A percentile compares a stretch with the other conserved stretches of the same genome.
These are phyloP conservation scores for Papilio polytes DNA, from an alignment of 1,140 invertebrate species.

Conservation along the genomic window DNA sequence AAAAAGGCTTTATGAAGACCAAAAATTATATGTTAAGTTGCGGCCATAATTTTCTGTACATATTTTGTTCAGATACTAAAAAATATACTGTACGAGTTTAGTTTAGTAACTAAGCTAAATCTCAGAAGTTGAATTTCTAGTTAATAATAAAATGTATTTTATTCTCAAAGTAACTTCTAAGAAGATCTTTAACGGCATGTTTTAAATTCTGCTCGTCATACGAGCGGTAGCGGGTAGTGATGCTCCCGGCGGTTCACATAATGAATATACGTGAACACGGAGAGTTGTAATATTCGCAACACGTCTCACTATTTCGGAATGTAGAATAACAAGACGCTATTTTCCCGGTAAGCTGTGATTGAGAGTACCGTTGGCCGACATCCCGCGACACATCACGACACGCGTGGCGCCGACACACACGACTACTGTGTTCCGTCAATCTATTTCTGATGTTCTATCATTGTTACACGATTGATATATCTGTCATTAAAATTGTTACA, in stretches of 20 bases:
- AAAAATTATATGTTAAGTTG: not conserved
- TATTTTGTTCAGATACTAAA: not conserved
- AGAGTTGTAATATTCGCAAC: constrained; percentile 51
- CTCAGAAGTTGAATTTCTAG: not conserved
- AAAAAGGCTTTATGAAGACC: not conserved
- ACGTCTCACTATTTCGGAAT: constrained; percentile 63
- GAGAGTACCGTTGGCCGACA: constrained; percentile 67
- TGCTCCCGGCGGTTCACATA: constrained; percentile 33
- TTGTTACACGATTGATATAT: not conserved
- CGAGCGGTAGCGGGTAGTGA: not conserved
- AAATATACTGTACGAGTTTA: not conserved
- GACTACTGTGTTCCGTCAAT: constrained; percentile 25
- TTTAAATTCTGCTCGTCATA: constrained; percentile 26
- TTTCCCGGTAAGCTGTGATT: constrained; percentile 74
- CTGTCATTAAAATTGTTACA: constrained; percentile 14
- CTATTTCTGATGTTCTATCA: constrained; percentile 19
- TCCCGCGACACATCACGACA: constrained; percentile 49
- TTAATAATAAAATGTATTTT: constrained; percentile 2
- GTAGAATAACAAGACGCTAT: constrained; percentile 62
- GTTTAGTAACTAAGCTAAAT: not conserved
- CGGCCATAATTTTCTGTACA: not conserved
- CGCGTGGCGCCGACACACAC: constrained; percentile 27
- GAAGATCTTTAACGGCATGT: constrained; percentile 10
- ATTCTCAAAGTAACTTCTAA: constrained; percentile 21
- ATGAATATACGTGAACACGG: constrained; percentile 4